Evolutionary conservation across 1,140 invertebrate genomes (phyloP), one percentile per base, ranked within the genome.

Genomic region (Campoletis sonorensis): DNA sequence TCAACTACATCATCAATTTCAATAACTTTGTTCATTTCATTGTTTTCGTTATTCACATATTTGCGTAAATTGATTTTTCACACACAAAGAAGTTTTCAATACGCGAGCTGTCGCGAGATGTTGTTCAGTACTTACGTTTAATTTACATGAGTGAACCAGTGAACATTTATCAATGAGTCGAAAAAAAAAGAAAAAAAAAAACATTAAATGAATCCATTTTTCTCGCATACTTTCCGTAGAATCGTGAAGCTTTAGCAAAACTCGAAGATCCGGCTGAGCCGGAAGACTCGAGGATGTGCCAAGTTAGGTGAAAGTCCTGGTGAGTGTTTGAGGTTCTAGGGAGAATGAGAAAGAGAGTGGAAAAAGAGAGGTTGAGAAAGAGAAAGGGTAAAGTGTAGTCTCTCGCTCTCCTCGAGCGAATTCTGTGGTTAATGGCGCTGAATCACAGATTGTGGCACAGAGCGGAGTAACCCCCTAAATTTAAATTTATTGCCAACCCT

Each of bases 361-460:
- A 26, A 37, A 37, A 30, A 37, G 68, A 68, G 26, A 70, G 79
- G 49, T 79, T 27, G 73, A 75, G 23, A 67, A 30, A 67, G 64
- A 30, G 67, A 70, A 71, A 75, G 72, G 16, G 70, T n/a, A 33
- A n/a, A n/a, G n/a, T n/a, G 54, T 11, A 33, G 68, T 45, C 8
- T 70, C 61, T 54, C 26, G 61, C 26, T 86, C 26, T 86, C 86
- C 87, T 88, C 86, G 85, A 86, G 84, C 87, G 88, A 86, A 90
- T 89, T 86, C 87, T 90, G 88, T 90, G 90, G 89, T 91, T 91
- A 91, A 91, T 91, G 90, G 90, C 85, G 90, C 89, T 91, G 90
- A 91, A 91, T 91, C 90, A 91, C 90, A 91, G 90, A 91, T 91
- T 91, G 90, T 89, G 86, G 30, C 26, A 67, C 87, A 87, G 51